phyloP scores from a whole-genome alignment of 2,888 invertebrate genomes.

The Thalpophila matura region DNA sequence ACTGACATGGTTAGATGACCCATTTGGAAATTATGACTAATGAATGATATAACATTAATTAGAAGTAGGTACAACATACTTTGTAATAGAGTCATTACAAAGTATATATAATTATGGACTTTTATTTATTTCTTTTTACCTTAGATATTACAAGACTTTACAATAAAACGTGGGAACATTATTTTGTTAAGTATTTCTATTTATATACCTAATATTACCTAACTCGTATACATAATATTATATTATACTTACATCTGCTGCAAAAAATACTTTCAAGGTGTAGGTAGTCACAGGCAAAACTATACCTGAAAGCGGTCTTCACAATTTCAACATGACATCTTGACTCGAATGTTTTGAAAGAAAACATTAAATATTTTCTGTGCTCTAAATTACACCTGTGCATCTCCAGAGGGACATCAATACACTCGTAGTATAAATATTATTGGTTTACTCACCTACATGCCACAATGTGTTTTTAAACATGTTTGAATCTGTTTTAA shows the following conservation, averaged over 20 bases:
- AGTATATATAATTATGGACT: too few species aligned
- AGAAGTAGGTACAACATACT: background rate
- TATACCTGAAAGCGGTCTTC: background rate
- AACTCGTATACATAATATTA: background rate
- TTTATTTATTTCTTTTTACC: too few species aligned
- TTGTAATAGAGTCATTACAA: background rate
- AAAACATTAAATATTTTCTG: slow-evolving; percentile 36
- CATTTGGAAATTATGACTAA: background rate
- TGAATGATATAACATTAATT: slow-evolving; percentile 14
- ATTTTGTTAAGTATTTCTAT: too few species aligned
- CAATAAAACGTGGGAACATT: background rate
- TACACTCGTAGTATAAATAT: slow-evolving; percentile 29
- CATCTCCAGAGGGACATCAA: background rate
- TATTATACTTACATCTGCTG: background rate
- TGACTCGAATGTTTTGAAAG: slow-evolving; percentile 26
- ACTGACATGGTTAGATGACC: slow-evolving; percentile 1
- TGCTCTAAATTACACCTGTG: background rate
- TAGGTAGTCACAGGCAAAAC: background rate
- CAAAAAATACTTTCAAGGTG: too few species aligned
- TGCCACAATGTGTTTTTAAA: background rate
- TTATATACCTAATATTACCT: too few species aligned
- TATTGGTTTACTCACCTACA: slow-evolving; percentile 22
- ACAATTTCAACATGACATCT: slow-evolving; percentile 17
- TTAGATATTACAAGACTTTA: background rate
- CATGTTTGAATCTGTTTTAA: slow-evolving; percentile 20